Evolutionary conservation across 2,797 vertebrate genomes (phyloP), one percentile per base, ranked within the genome.

Genomic region (Cephalopachus bancanus): DNA sequence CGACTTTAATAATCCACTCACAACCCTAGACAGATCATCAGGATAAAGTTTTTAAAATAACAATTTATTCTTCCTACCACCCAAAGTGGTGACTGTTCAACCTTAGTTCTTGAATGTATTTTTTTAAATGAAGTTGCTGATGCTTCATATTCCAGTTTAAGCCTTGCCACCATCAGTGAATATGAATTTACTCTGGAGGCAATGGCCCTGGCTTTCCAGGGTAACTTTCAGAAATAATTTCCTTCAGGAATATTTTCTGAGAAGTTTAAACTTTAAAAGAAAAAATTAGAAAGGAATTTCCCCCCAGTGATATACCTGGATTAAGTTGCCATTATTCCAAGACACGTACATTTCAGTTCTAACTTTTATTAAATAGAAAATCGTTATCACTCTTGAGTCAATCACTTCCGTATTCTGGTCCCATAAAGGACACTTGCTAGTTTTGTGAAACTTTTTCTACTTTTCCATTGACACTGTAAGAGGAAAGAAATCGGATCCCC

Each of bases 271-370:
- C 33, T 90, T 93, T 67, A 75, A 71, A 88, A 79, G 62, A 83
- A 88, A 62, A 92, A 71, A 88, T 74, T 72, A 71, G 33, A 55
- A 84, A 88, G 51, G 72, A 79, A 22, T 37, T 83, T 93, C 72
- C 8, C 53, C 8, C 44, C 83, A 90, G 49, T 72, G 65, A 91
- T 85, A 57, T 57, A 65, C 49, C 60, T 83, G 91, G 91, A 95
- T 93, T 81, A 95, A 76, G 65, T 60, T 89, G 74, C 60, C 49
- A 64, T 85, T 92, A 86, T 95, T 91, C 95, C 15, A 55, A 89
- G 84, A 85, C 62, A 84, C 3, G 3, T 22, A 60, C 20, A 57
- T 74, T 71, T 95, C 86, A 64, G 49, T 89, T 69, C 91, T 95
- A 89, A 89, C 81, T 89, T 49, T 79, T 89, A 76, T 83, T 89